phyloP scores from a whole-genome alignment of 2,113 vertebrate species.

The zebrafish (Danio rerio) region DNA sequence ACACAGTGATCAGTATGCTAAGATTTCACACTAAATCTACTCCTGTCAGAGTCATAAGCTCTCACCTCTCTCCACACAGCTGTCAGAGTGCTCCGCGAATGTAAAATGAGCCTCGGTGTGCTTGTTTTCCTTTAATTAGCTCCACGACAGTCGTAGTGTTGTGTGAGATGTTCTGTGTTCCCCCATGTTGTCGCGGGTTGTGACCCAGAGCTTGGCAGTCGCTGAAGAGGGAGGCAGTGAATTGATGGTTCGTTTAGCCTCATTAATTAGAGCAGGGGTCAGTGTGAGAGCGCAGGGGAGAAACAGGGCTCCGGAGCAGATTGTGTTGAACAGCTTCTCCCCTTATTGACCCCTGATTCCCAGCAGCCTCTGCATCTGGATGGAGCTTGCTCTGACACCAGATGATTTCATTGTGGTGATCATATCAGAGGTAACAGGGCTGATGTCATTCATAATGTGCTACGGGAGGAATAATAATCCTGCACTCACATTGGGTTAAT shows the following conservation, averaged over 20 bases:
- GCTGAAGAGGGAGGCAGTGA: constrained; percentile 28
- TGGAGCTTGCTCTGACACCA: constrained; percentile 2
- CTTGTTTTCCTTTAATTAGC: constrained; percentile 46
- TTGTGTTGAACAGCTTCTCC: constrained; percentile 31
- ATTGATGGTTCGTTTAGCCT: constrained; percentile 67
- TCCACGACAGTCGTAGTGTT: constrained; percentile 23
- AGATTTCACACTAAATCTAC: neutral
- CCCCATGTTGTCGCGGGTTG: constrained; percentile 13
- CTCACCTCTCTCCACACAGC: neutral
- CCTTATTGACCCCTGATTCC: constrained; percentile 11
- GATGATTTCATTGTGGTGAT: constrained; percentile 3
- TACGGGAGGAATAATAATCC: neutral
- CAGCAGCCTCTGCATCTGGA: neutral
- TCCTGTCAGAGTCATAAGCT: neutral
- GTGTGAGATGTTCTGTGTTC: constrained; percentile 28
- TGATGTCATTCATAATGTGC: neutral
- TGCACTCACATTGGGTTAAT: too few relatives aligned
- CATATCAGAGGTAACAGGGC: neutral
- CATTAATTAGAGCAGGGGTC: constrained; percentile 65
- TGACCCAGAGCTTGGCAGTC: constrained; percentile 29
- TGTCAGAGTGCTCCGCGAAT: neutral
- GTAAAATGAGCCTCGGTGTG: constrained; percentile 8
- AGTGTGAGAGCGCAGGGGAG: constrained; percentile 47
- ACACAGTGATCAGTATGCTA: neutral
- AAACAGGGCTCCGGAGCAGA: constrained; percentile 7